Evolutionary conservation across 2,113 vertebrate genomes (phyloP), one percentile per base, ranked within the genome.

Genomic region (Chaenocephalus aceratus): DNA sequence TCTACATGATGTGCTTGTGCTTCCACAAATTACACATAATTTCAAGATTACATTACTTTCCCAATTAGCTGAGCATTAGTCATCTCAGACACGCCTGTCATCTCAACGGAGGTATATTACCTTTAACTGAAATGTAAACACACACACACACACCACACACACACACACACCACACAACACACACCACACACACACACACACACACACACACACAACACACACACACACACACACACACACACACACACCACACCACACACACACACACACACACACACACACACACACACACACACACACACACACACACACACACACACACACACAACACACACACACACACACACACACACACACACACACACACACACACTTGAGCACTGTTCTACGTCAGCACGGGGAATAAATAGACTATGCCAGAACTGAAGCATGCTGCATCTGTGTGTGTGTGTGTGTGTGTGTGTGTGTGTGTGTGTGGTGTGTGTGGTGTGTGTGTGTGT

Each of bases 321-420:
- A n/a, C n/a, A n/a, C n/a, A n/a, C n/a, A n/a, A n/a, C n/a, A n/a
- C n/a, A n/a, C n/a, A n/a, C n/a, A n/a, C n/a, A n/a, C n/a, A n/a
- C n/a, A n/a, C n/a, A n/a, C n/a, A n/a, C n/a, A n/a, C n/a, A n/a
- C 34, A 34, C 1, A 71, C 60, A 66, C n/a, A 45, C 71, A 57
- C 60, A 66, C n/a, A 45, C 71, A 57, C 49, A n/a, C 46, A 46
- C 52, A 41, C 52, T 49, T 63, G 56, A 77, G 54, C 45, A 77
- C 74, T 73, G 72, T 83, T 77, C 80, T 89, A 80, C 78, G 73
- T 86, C 79, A 89, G 68, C 76, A 70, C 78, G 74, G 54, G 66
- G 72, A 84, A 88, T 83, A 90, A 86, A 83, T 86, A 80, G 88
- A 82, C 86, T 79, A 84, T 80, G 81, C 76, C 75, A 87, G 80